phyloP scores from a whole-genome alignment of 2,888 invertebrate genomes.

The Steinernema scapterisci region DNA sequence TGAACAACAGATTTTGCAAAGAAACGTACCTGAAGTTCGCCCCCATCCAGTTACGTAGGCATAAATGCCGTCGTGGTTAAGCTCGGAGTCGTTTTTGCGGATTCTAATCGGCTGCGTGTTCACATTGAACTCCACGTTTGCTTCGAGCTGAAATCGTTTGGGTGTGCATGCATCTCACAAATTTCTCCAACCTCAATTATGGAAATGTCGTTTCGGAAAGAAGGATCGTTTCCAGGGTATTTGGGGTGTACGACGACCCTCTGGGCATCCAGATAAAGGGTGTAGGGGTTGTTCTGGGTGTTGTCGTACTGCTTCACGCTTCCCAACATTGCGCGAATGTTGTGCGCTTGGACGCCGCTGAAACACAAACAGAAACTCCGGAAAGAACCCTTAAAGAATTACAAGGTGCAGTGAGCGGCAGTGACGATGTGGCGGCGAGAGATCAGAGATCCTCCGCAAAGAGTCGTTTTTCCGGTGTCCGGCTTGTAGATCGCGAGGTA shows the following conservation, averaged over 20 bases:
- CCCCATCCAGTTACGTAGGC: conserved; percentile 4
- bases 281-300: neutral
- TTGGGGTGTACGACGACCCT: neutral
- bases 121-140: neutral
- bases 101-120: neutral
- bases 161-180: neutral
- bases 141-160: neutral
- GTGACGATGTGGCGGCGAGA: neutral
- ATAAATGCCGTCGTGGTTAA: neutral
- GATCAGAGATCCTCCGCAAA: conserved; percentile 20
- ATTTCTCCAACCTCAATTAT: neutral
- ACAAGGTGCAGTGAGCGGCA: conserved; percentile 23
- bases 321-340: neutral
- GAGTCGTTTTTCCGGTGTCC: neutral
- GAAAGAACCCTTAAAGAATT: neutral
- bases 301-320: conserved; percentile 8
- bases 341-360: neutral
- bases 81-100: neutral
- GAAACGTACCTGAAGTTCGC: neutral
- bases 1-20: neutral
- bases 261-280: neutral
- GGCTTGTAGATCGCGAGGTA: neutral
- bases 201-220: conserved; percentile 25
- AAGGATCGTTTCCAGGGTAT: neutral
- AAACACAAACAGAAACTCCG: neutral